These are phyloP conservation scores for Anarhynchus alexandrinus DNA, from an alignment of 2,113 vertebrate genomes.

Conservation along the genomic window DNA sequence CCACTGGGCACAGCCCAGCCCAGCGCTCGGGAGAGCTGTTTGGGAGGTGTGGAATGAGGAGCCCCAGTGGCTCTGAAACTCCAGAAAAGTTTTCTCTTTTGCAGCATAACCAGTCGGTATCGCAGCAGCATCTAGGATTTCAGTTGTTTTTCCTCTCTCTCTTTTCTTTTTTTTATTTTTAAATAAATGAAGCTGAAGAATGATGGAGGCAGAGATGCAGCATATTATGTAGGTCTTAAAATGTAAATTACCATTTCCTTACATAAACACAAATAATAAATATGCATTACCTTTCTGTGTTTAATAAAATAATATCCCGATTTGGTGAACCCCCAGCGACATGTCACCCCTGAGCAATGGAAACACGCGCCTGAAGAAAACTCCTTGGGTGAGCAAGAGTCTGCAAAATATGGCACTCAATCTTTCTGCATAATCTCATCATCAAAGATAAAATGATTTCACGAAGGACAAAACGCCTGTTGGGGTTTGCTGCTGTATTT, in stretches of 20 bases:
- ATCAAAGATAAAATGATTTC: background rate
- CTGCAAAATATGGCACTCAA: background rate
- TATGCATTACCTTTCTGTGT: background rate
- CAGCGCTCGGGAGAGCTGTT: background rate
- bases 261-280: background rate
- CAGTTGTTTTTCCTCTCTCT: background rate
- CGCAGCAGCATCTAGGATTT: background rate
- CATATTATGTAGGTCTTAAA: background rate
- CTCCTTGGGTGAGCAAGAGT: background rate
- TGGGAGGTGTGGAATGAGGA: background rate
- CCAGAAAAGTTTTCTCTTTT: background rate
- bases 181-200: background rate
- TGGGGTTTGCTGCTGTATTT: constrained; percentile 10
- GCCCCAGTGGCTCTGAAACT: background rate
- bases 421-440: background rate
- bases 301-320: background rate
- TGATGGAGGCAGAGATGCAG: background rate
- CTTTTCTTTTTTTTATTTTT: background rate
- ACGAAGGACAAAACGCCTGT: background rate
- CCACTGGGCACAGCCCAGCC: background rate
- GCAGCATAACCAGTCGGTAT: background rate
- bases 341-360: background rate
- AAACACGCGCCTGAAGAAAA: background rate
- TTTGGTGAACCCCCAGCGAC: background rate
- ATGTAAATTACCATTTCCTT: background rate